Evolutionary conservation across 2,797 vertebrate genomes (phyloP), one percentile per base, ranked within the genome.

Genomic region (Acrossocheilus wenchowensis): DNA sequence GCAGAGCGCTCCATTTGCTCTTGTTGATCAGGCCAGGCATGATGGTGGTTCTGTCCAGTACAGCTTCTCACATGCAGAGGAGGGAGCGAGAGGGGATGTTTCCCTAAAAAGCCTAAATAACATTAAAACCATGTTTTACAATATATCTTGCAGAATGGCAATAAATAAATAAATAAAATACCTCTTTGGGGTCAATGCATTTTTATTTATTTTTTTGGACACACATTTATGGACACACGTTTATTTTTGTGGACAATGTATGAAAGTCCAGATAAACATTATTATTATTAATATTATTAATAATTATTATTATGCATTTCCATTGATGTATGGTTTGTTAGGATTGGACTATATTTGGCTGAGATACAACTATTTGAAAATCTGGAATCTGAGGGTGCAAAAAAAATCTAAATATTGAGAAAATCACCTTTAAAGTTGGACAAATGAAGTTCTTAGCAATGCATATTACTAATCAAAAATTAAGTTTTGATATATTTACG

Each of bases 21-120:
- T 94, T 91, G 93, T 98, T 98, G 64, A 99, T 94, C 89, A 99
- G 95, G 89, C 98, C 98, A 0, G 97, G 98, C 98, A 99, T 99
- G 91, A 89, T 90, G 88, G 43, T 1, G 19, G 41, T 86, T 93
- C 71, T 79, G 62, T 72, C 60, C 66, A n/a, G n/a, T 43, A 68
- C 57, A 78, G 72, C 50, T 66, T 84, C 78, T 34, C 3, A 45
- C 62, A 72, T 54, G 60, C 54, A 78, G 72, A 82, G 69, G 81
- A 57, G n/a, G 84, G 4, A 85, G 64, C 72, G 41, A 80, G 11
- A 4, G 84, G 66, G 79, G 41, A 83, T 5, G n/a, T 60, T 77
- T 19, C 73, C 73, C 72, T 73, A 6, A 73, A 21, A 88, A 78
- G 41, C 60, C 48, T 36, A 87, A 45, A n/a, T 62, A n/a, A 80